Conservation (phyloP, 2,888 invertebrate species). For the Branchellion lobata region DNA sequence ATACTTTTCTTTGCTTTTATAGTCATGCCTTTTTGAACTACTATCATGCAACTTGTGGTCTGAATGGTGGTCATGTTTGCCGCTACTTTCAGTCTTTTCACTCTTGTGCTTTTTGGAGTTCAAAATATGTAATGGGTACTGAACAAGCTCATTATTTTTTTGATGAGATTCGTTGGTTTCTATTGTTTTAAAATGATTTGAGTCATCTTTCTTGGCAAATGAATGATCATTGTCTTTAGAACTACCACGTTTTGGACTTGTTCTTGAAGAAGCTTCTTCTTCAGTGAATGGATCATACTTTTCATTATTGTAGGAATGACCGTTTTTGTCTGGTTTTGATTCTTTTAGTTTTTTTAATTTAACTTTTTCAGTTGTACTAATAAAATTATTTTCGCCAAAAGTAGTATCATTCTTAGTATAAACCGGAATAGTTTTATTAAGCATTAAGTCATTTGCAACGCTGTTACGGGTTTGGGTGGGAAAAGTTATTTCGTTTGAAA, state of each 20-base stretch:
- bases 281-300: constrained; percentile 13
- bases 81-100: neutral
- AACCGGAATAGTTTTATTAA: neutral
- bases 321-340: neutral
- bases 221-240: neutral
- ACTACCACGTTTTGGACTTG: neutral
- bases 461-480: too few relatives aligned
- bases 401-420: neutral
- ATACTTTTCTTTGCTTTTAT: neutral
- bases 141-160: neutral
- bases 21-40: neutral
- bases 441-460: too few relatives aligned
- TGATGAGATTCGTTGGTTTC: neutral
- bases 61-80: neutral
- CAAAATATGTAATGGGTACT: constrained; percentile 1
- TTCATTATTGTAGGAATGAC: neutral
- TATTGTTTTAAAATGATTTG: neutral
- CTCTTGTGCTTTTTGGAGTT: neutral
- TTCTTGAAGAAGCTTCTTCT: constrained; percentile 10
- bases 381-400: neutral
- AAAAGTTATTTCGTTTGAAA: too few relatives aligned
- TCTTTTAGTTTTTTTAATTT: neutral
- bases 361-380: neutral
- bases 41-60: too few relatives aligned
- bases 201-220: neutral